Percentiles rank a stretch among this genome's conserved stretches.
Evolutionary conservation across 30 jellyfish, hydroid and myxozoan species (phyloP).

Genomic region (Phacellophora camtschatica): DNA sequence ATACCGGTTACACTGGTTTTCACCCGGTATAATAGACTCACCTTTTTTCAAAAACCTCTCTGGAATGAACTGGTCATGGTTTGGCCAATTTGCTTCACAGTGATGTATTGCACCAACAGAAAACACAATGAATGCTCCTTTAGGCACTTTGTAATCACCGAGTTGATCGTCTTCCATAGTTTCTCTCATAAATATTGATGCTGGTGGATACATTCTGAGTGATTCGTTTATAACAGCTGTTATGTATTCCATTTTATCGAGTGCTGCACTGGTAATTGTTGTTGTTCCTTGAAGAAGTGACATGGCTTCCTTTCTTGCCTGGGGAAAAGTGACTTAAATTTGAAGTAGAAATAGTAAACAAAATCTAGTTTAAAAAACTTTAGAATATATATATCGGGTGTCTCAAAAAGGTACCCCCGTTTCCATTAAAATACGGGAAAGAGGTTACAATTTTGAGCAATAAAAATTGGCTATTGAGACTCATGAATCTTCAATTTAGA

Average conservation of each 20-base stretch:
- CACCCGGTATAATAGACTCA: neutral
- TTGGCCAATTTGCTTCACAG: conserved; percentile 49
- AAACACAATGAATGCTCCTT: conserved; percentile 31
- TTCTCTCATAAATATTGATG: conserved; percentile 21
- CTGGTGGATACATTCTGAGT: conserved; percentile 60
- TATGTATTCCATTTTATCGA: conserved; percentile 33
- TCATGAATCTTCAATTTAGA: no score
- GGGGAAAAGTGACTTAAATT: no score
- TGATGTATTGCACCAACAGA: conserved; percentile 37
- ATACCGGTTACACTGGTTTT: no score
- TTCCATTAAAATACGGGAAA: no score
- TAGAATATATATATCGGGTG: no score
- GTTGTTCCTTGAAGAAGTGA: conserved; percentile 8
- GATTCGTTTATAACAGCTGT: conserved; percentile 64
- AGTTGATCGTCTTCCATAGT: conserved; percentile 43
- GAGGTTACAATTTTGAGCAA: no score
- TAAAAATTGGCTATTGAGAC: no score
- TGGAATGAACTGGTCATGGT: conserved; percentile 45
- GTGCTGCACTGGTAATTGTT: neutral
- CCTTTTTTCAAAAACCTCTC: conserved; percentile 53
- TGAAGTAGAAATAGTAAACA: no score
- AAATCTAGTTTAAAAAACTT: no score
- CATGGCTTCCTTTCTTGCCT: conserved; percentile 47
- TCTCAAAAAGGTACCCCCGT: no score
- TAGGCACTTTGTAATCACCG: conserved; percentile 57